phyloP scores from a whole-genome alignment of 2,888 invertebrate genomes.

The Spodoptera picta region DNA sequence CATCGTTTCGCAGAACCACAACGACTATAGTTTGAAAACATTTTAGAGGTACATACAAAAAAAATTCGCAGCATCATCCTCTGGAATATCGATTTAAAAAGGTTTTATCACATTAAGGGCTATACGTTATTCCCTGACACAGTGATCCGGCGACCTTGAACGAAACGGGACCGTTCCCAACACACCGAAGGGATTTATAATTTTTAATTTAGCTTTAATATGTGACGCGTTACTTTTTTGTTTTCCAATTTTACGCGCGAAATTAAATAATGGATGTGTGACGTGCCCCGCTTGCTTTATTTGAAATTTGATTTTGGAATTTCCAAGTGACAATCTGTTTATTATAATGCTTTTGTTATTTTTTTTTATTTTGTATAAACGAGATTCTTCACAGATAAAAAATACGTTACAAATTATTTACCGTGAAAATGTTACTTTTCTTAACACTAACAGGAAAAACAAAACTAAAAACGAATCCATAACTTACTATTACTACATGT shows the following conservation, averaged over 20 bases:
- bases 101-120: slow-evolving; percentile 52
- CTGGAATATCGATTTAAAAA: slow-evolving; percentile 48
- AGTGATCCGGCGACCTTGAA: slow-evolving; percentile 56
- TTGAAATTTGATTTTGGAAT: slow-evolving; percentile 24
- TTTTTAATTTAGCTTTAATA: slow-evolving; percentile 58
- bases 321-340: slow-evolving; percentile 4
- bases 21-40: slow-evolving; percentile 5
- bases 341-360: not conserved
- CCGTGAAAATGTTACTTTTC: not conserved
- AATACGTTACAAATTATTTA: no score
- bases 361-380: not conserved
- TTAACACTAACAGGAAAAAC: no score
- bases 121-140: slow-evolving; percentile 51
- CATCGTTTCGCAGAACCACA: not conserved
- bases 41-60: slow-evolving; percentile 19
- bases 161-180: slow-evolving; percentile 37
- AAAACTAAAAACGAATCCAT: no score
- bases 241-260: slow-evolving; percentile 32
- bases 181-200: slow-evolving; percentile 56
- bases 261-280: slow-evolving; percentile 48
- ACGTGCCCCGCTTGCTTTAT: slow-evolving; percentile 20
- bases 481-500: no score
- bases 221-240: slow-evolving; percentile 45
- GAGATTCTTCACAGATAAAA: no score
- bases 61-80: slow-evolving; percentile 37